Conservation (phyloP, 2,797 vertebrate species). For the Lagorchestes hirsutus region DNA sequence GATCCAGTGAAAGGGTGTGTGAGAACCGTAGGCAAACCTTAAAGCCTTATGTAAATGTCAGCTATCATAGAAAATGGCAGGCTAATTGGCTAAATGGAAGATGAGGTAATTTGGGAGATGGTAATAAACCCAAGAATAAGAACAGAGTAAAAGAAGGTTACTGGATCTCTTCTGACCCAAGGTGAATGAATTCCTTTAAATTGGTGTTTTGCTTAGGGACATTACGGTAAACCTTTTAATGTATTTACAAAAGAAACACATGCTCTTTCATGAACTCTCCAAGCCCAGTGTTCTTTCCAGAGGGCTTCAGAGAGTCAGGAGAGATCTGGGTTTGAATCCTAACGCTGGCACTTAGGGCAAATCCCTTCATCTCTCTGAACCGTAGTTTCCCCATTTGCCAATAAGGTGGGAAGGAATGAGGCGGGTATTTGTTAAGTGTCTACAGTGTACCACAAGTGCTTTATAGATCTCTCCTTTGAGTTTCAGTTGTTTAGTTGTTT, state of each 20-base stretch:
- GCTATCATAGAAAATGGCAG: not conserved
- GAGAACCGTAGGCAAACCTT: not conserved
- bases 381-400: not conserved
- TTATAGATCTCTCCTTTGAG: not conserved
- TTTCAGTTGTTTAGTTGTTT: not conserved
- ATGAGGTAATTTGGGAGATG: conserved; percentile 7
- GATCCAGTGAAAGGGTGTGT: not conserved
- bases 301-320: not conserved
- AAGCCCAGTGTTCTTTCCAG: not conserved
- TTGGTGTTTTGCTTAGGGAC: not conserved
- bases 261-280: not conserved
- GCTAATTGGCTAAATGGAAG: not conserved
- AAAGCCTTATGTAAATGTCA: not conserved
- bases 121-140: not conserved
- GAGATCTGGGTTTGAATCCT: not conserved
- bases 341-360: not conserved
- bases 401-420: not conserved
- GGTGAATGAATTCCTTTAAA: not conserved
- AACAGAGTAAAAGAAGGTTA: not conserved
- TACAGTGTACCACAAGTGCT: not conserved
- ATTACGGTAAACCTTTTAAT: not conserved
- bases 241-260: not conserved
- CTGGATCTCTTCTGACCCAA: not conserved
- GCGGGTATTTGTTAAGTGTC: not conserved
- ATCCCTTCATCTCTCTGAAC: not conserved